Evolutionary conservation across 2,888 invertebrate species (phyloP).

Genomic region (Prosapia bicincta): DNA sequence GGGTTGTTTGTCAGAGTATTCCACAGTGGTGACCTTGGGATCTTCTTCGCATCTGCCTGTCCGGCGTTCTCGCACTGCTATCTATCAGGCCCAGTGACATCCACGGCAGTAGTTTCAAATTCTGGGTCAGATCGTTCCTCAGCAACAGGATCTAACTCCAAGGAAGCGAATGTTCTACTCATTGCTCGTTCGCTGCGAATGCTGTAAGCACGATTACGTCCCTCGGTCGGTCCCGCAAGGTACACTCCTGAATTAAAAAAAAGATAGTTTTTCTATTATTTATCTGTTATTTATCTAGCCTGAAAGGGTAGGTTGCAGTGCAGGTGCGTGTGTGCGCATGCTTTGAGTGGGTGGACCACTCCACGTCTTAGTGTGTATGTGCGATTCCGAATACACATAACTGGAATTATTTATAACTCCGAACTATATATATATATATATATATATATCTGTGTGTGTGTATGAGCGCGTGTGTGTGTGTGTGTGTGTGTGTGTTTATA

Average conservation of each 20-base stretch:
- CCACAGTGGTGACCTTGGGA: slow-evolving; percentile 60
- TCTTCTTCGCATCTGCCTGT: slow-evolving; percentile 7
- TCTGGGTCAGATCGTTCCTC: slow-evolving; percentile 73
- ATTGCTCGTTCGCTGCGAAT: slow-evolving; percentile 62
- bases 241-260: slow-evolving; percentile 33
- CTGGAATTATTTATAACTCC: too few species aligned
- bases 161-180: slow-evolving; percentile 69
- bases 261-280: too few species aligned
- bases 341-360: too few species aligned
- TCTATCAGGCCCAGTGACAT: slow-evolving; percentile 17
- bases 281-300: too few species aligned
- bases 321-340: too few species aligned
- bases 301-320: too few species aligned
- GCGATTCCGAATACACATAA: too few species aligned
- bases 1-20: slow-evolving; percentile 65
- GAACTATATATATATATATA: too few species aligned
- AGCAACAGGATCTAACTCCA: slow-evolving; percentile 79
- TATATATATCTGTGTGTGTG: too few species aligned
- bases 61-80: slow-evolving; percentile 31
- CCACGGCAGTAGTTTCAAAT: slow-evolving; percentile 16
- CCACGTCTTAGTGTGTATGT: too few species aligned
- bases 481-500: too few species aligned
- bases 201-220: slow-evolving; percentile 50
- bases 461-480: too few species aligned
- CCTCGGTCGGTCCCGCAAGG: slow-evolving; percentile 35